Conservation (phyloP, 2,888 invertebrate genomes). For the Drosophila siamana region DNA sequence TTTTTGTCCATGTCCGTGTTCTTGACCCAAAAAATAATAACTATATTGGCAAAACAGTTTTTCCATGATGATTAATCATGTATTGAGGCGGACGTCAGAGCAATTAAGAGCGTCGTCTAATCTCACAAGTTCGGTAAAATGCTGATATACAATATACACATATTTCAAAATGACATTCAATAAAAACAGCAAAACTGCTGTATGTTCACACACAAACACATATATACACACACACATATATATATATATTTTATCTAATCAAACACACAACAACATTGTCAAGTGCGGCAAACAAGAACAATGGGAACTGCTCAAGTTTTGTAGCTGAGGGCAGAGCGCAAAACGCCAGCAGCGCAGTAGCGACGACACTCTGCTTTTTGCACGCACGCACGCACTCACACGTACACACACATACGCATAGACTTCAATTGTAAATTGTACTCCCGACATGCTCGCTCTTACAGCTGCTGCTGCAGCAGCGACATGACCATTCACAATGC, state of each 20-base stretch:
- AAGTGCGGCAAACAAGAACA: slow-evolving; percentile 46
- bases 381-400: slow-evolving; percentile 29
- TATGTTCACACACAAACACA: slow-evolving; percentile 4
- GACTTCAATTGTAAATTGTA: slow-evolving; percentile 7
- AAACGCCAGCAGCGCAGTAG: slow-evolving; percentile 52
- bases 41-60: slow-evolving; percentile 26
- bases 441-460: slow-evolving; percentile 19
- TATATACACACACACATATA: slow-evolving; percentile 1
- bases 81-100: slow-evolving; percentile 55
- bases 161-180: slow-evolving; percentile 71
- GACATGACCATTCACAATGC: slow-evolving; percentile 73
- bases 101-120: slow-evolving; percentile 57
- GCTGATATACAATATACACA: slow-evolving; percentile 22
- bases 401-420: slow-evolving; percentile 4
- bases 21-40: slow-evolving; percentile 41
- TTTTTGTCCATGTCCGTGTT: slow-evolving; percentile 5
- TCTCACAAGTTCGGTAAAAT: slow-evolving; percentile 49
- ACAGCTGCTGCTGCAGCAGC: slow-evolving; percentile 29
- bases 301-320: slow-evolving; percentile 43
- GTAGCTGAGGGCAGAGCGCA: slow-evolving; percentile 31
- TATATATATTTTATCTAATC: slow-evolving; percentile 52
- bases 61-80: slow-evolving; percentile 58
- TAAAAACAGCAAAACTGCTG: slow-evolving; percentile 47
- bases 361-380: slow-evolving; percentile 26
- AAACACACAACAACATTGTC: slow-evolving; percentile 33